Evolutionary conservation across 1,140 invertebrate genomes (phyloP), one percentile per base, ranked within the genome.

Genomic region (Diorhabda carinulata): DNA sequence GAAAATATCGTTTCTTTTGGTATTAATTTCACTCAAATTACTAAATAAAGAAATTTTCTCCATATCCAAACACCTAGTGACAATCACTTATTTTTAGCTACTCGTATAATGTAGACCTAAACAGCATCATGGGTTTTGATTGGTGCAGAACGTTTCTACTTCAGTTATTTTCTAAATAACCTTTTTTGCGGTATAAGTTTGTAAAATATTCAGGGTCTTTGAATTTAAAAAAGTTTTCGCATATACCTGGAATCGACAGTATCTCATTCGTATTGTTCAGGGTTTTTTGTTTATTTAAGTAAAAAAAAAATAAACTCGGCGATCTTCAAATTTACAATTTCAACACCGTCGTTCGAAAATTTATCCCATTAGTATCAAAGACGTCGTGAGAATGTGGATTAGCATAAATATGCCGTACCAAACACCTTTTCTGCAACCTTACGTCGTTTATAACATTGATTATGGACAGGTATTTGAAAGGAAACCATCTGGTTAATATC

Each of bases 351-450:
- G 40, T 57, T 41, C 43, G 25, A 69, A 64, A 63, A 57, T 41
- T 61, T 25, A 65, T 47, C 61, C 57, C 68, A 69, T 69, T 69
- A 69, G 68, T 64, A 64, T 60, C 56, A 65, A 56, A 64, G 56
- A 40, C 57, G 40, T 61, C 67, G 45, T 40, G 9, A 60, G 59
- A 41, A 8, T 25, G 43, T 4, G 10, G 64, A 71, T 71, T 71
- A 64, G 61, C 70, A 71, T 71, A 71, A 71, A 68, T 71, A 71
- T 68, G 70, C 52, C 43, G 65, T 64, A 56, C 6, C 70, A 61
- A 71, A 71, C 66, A 71, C 70, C 70, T 71, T 65, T 66, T 44
- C 70, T 41, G 52, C 66, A 64, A 68, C 47, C 69, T 66, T 59
- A 67, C 62, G 43, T 70, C 59, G 9, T 56, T 57, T 41, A 42